Conservation (phyloP, 2,888 invertebrate genomes). For the Euplexia lucipara region DNA sequence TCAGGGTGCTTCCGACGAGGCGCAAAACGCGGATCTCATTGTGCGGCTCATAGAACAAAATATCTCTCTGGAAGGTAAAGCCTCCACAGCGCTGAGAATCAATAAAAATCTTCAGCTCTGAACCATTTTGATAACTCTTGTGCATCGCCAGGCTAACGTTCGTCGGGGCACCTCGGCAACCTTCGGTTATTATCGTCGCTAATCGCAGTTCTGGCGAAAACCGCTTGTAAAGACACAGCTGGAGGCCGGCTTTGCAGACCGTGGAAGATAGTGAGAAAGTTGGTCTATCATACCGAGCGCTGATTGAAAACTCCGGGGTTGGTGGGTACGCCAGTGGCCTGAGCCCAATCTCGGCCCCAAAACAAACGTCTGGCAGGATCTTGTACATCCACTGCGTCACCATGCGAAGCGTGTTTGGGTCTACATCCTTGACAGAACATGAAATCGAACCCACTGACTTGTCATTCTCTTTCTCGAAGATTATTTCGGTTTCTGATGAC, state of each 20-base stretch:
- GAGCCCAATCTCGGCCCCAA: slow-evolving; percentile 82
- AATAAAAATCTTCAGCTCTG: slow-evolving; percentile 85
- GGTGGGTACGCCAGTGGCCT: slow-evolving; percentile 77
- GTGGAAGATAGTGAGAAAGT: slow-evolving; percentile 81
- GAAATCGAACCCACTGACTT: slow-evolving; percentile 78
- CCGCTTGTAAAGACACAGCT: slow-evolving; percentile 83
- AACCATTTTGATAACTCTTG: slow-evolving; percentile 79
- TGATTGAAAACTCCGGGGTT: slow-evolving; percentile 79
- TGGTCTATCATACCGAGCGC: slow-evolving; percentile 80
- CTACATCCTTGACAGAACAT: slow-evolving; percentile 81
- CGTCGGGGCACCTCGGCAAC: slow-evolving; percentile 71
- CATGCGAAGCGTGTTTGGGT: slow-evolving; percentile 79
- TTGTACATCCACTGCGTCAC: slow-evolving; percentile 85
- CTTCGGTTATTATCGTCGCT: slow-evolving; percentile 82
- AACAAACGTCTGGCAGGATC: slow-evolving; percentile 75
- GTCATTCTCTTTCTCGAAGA: slow-evolving; percentile 78
- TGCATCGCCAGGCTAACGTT: slow-evolving; percentile 82
- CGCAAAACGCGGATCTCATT: slow-evolving; percentile 81
- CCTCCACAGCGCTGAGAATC: slow-evolving; percentile 86
- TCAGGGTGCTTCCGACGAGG: slow-evolving; percentile 81
- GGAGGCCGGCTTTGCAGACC: slow-evolving; percentile 80
- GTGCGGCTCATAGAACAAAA: slow-evolving; percentile 80
- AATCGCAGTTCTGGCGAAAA: slow-evolving; percentile 81
- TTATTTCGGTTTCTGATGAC: slow-evolving; percentile 84
- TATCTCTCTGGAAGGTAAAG: slow-evolving; percentile 83